Evolutionary conservation across 2,113 vertebrate species (phyloP).

Genomic region (Malurus melanocephalus): DNA sequence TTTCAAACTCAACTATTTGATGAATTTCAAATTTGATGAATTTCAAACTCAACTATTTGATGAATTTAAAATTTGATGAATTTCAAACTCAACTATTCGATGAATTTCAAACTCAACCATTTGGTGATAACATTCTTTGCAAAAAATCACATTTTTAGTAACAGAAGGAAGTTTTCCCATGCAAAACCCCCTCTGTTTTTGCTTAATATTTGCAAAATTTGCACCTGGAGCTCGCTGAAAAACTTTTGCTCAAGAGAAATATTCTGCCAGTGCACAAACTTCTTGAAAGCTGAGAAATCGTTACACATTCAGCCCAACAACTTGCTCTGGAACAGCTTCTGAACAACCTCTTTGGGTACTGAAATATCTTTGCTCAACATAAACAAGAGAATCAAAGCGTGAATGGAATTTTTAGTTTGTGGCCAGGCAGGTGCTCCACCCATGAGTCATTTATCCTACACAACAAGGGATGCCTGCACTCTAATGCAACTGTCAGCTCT

Average conservation of each 20-base stretch:
- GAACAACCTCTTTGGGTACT: neutral
- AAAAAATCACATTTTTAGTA: neutral
- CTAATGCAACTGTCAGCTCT: slow-evolving; percentile 2
- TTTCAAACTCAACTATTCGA: neutral
- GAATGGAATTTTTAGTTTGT: slow-evolving; percentile 64
- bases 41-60: neutral
- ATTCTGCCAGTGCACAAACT: neutral
- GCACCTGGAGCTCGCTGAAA: neutral
- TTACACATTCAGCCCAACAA: neutral
- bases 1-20: neutral
- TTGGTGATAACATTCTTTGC: neutral
- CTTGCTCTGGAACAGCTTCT: neutral
- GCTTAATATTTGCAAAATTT: neutral
- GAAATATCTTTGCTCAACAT: neutral
- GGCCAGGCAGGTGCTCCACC: slow-evolving; percentile 63
- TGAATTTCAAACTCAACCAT: neutral
- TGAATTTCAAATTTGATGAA: neutral
- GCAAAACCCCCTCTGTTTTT: neutral
- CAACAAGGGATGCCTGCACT: neutral
- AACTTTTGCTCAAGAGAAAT: neutral
- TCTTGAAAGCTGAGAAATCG: neutral
- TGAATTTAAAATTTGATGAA: too few species aligned
- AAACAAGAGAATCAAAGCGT: slow-evolving; percentile 59
- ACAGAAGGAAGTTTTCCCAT: neutral
- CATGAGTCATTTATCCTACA: slow-evolving; percentile 38